phyloP scores from a whole-genome alignment of 2,797 vertebrate genomes.

The Ptychadena robeensis region DNA sequence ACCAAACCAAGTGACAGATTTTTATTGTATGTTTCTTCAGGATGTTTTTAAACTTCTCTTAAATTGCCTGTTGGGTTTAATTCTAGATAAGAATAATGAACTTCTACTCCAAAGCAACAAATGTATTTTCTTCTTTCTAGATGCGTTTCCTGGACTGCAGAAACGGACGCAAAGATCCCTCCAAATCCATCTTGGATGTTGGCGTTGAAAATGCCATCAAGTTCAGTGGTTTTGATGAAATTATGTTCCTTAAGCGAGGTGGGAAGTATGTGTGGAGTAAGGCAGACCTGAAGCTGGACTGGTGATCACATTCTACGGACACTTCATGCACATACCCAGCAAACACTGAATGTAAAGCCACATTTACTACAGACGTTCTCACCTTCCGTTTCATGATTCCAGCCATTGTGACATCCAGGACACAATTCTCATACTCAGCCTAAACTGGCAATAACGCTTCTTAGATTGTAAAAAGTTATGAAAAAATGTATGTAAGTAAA shows the following conservation, averaged over 20 bases:
- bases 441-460: background rate
- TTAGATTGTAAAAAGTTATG: background rate
- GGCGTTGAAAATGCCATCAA: conserved; percentile 86
- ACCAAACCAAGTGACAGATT: too few relatives aligned
- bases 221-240: conserved; percentile 94
- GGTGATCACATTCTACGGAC: conserved; percentile 74
- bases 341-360: background rate
- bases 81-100: too few relatives aligned
- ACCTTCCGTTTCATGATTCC: background rate
- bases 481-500: background rate
- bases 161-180: conserved; percentile 90
- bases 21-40: too few relatives aligned
- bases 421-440: background rate
- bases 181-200: conserved; percentile 90
- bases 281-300: conserved; percentile 90
- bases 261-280: conserved; percentile 95
- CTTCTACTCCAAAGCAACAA: too few relatives aligned
- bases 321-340: background rate
- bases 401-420: background rate
- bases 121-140: conserved; percentile 68
- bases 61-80: too few relatives aligned
- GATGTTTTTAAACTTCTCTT: too few relatives aligned
- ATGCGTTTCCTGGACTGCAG: conserved; percentile 94
- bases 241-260: conserved; percentile 90
- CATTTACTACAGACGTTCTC: too few relatives aligned